Evolutionary conservation across 2,113 vertebrate genomes (phyloP), one percentile per base, ranked within the genome.

Genomic region (Grus americana): DNA sequence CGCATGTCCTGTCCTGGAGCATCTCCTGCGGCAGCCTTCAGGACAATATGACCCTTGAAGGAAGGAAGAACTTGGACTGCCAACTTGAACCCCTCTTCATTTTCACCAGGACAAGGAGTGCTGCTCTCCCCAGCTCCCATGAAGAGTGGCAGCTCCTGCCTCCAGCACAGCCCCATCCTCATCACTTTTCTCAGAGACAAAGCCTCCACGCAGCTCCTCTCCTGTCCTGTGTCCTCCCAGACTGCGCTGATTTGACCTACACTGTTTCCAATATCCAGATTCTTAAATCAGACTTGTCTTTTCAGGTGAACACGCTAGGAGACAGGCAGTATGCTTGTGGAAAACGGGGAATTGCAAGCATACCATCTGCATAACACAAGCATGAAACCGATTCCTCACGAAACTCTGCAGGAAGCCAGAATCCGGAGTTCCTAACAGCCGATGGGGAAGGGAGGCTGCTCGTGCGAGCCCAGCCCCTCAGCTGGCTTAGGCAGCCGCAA

Each of bases 321-420:
- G 79, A 55, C 7, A 2, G 81, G 68, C 67, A 55, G 18, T 24
- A 3, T 32, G 47, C 4, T 24, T 71, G 47, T 88, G 76, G 61
- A 81, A 91, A 44, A 81, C 5, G 9, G 36, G 52, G 52, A 61
- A 67, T 84, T 89, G 72, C 70, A 83, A 36, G 73, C 61, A 74
- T 49, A 84, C 18, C 71, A 67, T 83, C 79, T 76, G 32, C 50
- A 24, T 83, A 80, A 93, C 83, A 62, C 81, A 83, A 59, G 59
- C 55, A 54, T 34, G 59, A 68, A 92, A 74, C 44, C 1, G 4
- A 81, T 78, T 94, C 59, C 61, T 89, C 0, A 0, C 85, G 72
- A 50, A 92, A 68, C 52, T 50, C 19, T 54, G 52, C 32, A 67
- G 57, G 80, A 79, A 92, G 58, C 47, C 67, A 54, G 72, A 86